phyloP scores from a whole-genome alignment of 2,888 invertebrate genomes.

The Epinotia bilunana region DNA sequence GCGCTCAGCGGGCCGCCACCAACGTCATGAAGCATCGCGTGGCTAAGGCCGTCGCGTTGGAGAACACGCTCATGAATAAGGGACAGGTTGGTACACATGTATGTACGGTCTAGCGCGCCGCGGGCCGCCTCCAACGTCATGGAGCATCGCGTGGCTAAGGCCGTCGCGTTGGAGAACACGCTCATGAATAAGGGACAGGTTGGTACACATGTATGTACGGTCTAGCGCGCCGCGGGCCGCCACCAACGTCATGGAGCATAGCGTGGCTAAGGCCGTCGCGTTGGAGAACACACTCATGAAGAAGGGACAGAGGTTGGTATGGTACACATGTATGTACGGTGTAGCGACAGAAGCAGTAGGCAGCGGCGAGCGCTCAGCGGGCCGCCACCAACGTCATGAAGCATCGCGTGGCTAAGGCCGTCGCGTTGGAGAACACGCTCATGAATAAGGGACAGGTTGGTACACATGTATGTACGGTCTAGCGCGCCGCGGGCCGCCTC shows the following conservation, averaged over 20 bases:
- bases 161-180: too few species aligned
- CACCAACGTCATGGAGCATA: conserved; percentile 85
- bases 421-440: too few species aligned
- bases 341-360: conserved; percentile 89
- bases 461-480: background rate
- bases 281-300: conserved; percentile 87
- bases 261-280: conserved; percentile 85
- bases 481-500: too few species aligned
- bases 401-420: too few species aligned
- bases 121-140: too few species aligned
- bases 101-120: conserved; percentile 50
- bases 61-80: conserved; percentile 87
- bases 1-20: conserved; percentile 88
- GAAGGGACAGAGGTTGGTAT: conserved; percentile 79
- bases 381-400: too few species aligned
- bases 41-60: conserved; percentile 85
- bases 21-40: conserved; percentile 86
- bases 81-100: conserved; percentile 58
- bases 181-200: too few species aligned
- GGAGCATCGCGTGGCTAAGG: too few species aligned
- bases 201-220: too few species aligned
- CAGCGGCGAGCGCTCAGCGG: conserved; percentile 85
- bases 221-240: conserved; percentile 89
- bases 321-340: background rate
- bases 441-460: conserved; percentile 73